phyloP scores from a whole-genome alignment of 2,888 invertebrate genomes.

The Nephrotoma guestfalica region DNA sequence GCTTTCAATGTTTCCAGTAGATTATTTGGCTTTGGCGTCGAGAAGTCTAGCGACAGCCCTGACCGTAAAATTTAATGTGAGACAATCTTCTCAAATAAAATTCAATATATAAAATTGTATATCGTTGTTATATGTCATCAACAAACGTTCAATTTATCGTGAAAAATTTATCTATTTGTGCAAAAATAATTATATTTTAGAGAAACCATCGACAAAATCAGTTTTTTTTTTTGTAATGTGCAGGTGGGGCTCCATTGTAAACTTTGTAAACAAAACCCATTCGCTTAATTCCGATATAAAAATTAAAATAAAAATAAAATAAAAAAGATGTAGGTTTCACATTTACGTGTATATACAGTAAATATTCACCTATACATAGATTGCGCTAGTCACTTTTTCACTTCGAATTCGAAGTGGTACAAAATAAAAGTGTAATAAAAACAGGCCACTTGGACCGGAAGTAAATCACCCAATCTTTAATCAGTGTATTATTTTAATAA shows the following conservation, averaged over 20 bases:
- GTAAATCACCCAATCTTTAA: conserved; percentile 6
- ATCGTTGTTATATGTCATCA: too few relatives aligned
- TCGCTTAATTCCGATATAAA: neutral
- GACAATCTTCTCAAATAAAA: too few relatives aligned
- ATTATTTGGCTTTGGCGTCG: too few relatives aligned
- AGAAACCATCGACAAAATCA: too few relatives aligned
- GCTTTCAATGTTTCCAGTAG: too few relatives aligned
- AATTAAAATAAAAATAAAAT: neutral
- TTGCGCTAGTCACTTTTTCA: neutral
- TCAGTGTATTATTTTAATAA: conserved; percentile 1
- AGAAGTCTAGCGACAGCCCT: too few relatives aligned
- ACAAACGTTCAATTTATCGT: too few relatives aligned
- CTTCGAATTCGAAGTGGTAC: neutral
- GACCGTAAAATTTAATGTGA: too few relatives aligned
- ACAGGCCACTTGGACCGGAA: conserved; percentile 3
- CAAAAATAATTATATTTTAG: too few relatives aligned
- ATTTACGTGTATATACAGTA: neutral
- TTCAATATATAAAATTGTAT: too few relatives aligned
- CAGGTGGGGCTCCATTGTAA: neutral
- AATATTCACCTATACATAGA: neutral
- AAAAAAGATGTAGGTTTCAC: neutral
- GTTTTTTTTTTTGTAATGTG: too few relatives aligned
- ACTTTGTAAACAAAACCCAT: neutral
- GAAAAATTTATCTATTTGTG: too few relatives aligned
- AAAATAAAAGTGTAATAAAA: conserved; percentile 1